A percentile compares a stretch with the other conserved stretches of the same genome.
phyloP scores from a whole-genome alignment of 2,113 vertebrate species.

The Limanda limanda region DNA sequence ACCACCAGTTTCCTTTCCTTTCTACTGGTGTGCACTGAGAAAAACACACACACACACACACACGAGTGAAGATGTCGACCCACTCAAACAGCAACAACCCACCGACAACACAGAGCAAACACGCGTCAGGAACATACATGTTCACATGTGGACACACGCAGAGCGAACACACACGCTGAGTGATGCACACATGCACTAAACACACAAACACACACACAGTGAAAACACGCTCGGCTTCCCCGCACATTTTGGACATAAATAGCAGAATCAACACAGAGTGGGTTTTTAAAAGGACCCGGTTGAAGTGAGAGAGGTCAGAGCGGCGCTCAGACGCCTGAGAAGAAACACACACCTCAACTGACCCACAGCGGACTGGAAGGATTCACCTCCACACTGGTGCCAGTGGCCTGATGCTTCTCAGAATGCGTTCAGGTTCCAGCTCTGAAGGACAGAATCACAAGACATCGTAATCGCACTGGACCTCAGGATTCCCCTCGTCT shows the following conservation, averaged over 20 bases:
- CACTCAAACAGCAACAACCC: slow-evolving; percentile 32
- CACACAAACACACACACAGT: slow-evolving; percentile 45
- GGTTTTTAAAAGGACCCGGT: slow-evolving; percentile 56
- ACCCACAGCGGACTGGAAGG: slow-evolving; percentile 28
- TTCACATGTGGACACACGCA: slow-evolving; percentile 25
- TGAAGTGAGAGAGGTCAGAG: slow-evolving; percentile 62
- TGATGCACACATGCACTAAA: slow-evolving; percentile 33
- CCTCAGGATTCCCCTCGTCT: no score
- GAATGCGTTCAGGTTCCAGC: not conserved
- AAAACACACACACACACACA: slow-evolving; percentile 39
- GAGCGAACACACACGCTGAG: slow-evolving; percentile 9
- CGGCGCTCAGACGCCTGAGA: slow-evolving; percentile 52
- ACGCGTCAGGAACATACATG: slow-evolving; percentile 18
- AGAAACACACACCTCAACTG: slow-evolving; percentile 60
- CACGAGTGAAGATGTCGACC: slow-evolving; percentile 28
- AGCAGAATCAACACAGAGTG: slow-evolving; percentile 76
- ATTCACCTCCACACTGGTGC: not conserved
- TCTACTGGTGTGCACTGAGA: slow-evolving; percentile 26
- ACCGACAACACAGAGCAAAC: slow-evolving; percentile 19
- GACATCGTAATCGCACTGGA: no score
- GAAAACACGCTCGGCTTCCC: slow-evolving; percentile 48
- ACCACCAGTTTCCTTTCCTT: slow-evolving; percentile 33
- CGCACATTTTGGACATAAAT: slow-evolving; percentile 69
- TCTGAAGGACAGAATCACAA: not conserved
- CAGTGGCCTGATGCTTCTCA: not conserved